Percentiles rank a stretch among this genome's conserved stretches.
phyloP scores from a whole-genome alignment of 64 coral and sea anemone species.

The Cladopsammia gracilis region DNA sequence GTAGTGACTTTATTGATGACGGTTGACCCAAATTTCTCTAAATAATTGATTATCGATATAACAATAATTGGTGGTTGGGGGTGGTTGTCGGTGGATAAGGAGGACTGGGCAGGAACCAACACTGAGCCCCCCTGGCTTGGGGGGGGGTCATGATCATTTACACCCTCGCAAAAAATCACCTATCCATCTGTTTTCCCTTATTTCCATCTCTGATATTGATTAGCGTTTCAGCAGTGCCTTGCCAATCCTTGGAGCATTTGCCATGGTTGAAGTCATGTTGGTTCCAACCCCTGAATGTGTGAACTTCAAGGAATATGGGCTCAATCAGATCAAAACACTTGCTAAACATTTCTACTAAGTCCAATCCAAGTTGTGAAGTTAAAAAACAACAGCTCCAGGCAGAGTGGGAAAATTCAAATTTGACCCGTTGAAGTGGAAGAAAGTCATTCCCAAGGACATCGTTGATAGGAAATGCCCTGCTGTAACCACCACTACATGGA shows the following conservation, averaged over 20 bases:
- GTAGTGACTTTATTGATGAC: too few relatives aligned
- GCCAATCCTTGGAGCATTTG: conserved; percentile 40
- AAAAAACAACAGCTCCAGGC: background rate
- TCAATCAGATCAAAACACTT: conserved; percentile 23
- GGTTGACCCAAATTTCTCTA: too few relatives aligned
- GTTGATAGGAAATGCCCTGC: conserved; percentile 15
- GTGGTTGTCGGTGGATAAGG: too few relatives aligned
- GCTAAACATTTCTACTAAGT: conserved; percentile 17
- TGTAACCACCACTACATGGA: conserved; percentile 33
- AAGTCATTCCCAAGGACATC: conserved; percentile 12
- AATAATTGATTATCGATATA: too few relatives aligned
- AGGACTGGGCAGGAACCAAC: too few relatives aligned
- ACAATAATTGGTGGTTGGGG: too few relatives aligned
- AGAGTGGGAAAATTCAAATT: too few relatives aligned
- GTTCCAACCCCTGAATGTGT: conserved; percentile 36
- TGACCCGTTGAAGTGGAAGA: conserved; percentile 3
- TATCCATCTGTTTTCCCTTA: too few relatives aligned
- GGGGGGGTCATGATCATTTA: too few relatives aligned
- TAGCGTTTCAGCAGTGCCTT: conserved; percentile 39
- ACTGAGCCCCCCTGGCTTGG: too few relatives aligned
- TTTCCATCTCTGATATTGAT: too few relatives aligned
- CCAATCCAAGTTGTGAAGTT: conserved; percentile 10
- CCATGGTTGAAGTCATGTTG: conserved; percentile 39
- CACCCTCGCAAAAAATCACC: too few relatives aligned
- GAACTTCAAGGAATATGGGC: conserved; percentile 44